Evolutionary conservation across 2,797 vertebrate genomes (phyloP).

Genomic region (Parotocinclus haroldoi): DNA sequence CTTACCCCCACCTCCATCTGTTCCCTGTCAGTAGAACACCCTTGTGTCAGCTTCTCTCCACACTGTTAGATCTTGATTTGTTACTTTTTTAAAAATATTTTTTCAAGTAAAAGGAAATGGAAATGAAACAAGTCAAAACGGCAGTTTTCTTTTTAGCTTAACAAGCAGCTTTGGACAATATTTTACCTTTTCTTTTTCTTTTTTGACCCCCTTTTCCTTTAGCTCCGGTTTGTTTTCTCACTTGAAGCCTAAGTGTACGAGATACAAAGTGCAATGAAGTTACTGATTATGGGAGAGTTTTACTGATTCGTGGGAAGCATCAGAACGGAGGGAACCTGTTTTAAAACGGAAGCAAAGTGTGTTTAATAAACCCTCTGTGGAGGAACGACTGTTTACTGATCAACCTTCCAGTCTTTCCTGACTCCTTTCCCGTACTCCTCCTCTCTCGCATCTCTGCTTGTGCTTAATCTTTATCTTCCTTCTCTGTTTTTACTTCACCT

Average conservation of each 20-base stretch:
- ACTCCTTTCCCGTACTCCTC: conserved; percentile 1
- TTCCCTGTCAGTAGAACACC: conserved; percentile 22
- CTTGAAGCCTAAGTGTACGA: conserved; percentile 7
- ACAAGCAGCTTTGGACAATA: conserved; percentile 18
- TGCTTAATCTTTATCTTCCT: conserved; percentile 4
- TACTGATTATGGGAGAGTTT: background rate
- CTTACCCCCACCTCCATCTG: conserved; percentile 20
- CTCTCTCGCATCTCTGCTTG: conserved; percentile 1
- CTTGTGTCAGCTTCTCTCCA: conserved; percentile 48
- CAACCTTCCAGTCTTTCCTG: conserved; percentile 26
- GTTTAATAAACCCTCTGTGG: conserved; percentile 4
- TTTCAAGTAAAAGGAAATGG: conserved; percentile 73
- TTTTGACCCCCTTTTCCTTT: background rate
- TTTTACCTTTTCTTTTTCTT: background rate
- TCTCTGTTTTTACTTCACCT: conserved; percentile 30
- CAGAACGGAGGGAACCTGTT: conserved; percentile 9
- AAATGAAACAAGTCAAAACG: conserved; percentile 50
- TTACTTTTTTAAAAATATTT: conserved; percentile 75
- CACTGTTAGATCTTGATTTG: conserved; percentile 68
- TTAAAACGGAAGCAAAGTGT: conserved; percentile 11
- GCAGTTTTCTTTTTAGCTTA: conserved; percentile 56
- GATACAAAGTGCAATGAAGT: background rate
- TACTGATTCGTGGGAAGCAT: background rate
- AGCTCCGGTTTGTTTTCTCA: no score
- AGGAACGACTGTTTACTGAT: conserved; percentile 11